Evolutionary conservation across 2,888 invertebrate species (phyloP).

Genomic region (Catocala nupta): DNA sequence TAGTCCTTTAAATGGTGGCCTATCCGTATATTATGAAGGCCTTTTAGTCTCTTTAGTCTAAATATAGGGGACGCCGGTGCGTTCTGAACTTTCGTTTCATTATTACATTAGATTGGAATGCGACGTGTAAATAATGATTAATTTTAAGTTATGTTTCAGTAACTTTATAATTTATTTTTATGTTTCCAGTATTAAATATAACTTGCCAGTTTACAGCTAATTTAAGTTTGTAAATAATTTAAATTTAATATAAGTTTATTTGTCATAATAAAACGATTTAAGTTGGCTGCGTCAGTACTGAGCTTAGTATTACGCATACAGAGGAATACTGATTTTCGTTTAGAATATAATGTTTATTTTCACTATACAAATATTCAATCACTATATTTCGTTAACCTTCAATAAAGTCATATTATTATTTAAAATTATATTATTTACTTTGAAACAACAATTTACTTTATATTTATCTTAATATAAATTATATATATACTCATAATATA

Average conservation of each 20-base stretch:
- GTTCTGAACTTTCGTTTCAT: slow-evolving; percentile 34
- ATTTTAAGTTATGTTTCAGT: slow-evolving; percentile 60
- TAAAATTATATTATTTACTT: slow-evolving; percentile 63
- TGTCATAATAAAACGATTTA: slow-evolving; percentile 62
- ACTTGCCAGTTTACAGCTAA: slow-evolving; percentile 80
- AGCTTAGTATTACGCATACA: slow-evolving; percentile 48
- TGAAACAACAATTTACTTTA: slow-evolving; percentile 42
- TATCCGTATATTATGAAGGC: slow-evolving; percentile 51
- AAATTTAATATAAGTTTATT: slow-evolving; percentile 48
- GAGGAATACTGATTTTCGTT: slow-evolving; percentile 48
- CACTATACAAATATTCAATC: slow-evolving; percentile 42
- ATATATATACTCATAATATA: slow-evolving; percentile 55
- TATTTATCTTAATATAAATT: slow-evolving; percentile 45
- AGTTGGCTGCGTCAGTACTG: slow-evolving; percentile 54
- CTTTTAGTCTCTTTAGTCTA: slow-evolving; percentile 50
- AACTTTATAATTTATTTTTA: slow-evolving; percentile 76
- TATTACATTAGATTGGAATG: slow-evolving; percentile 31
- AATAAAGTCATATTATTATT: slow-evolving; percentile 67
- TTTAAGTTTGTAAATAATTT: slow-evolving; percentile 75
- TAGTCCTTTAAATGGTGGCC: slow-evolving; percentile 53
- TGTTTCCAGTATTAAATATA: slow-evolving; percentile 80
- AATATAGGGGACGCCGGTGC: slow-evolving; percentile 33
- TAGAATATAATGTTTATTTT: slow-evolving; percentile 48
- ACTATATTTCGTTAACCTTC: slow-evolving; percentile 56
- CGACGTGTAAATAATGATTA: slow-evolving; percentile 51